A percentile compares a stretch with the other conserved stretches of the same genome.
These are phyloP conservation scores for Anastatus disparis DNA, from an alignment of 1,140 invertebrate species.

Conservation along the genomic window DNA sequence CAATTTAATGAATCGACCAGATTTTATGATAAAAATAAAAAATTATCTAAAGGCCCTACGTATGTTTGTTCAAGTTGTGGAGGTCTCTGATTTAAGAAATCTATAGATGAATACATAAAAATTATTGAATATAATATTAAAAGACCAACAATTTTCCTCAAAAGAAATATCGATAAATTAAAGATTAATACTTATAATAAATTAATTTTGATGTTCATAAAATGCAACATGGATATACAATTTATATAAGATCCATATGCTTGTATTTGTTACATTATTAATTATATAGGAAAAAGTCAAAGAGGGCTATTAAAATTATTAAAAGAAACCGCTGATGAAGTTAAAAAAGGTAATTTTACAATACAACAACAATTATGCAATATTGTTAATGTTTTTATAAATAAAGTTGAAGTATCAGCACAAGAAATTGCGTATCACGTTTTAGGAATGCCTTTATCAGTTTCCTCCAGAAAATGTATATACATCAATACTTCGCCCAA, in stretches of 20 bases:
- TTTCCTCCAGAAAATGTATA: too few species aligned
- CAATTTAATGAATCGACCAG: too few species aligned
- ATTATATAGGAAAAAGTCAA: slow-evolving; percentile 29
- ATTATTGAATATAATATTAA: background rate
- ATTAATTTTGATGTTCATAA: slow-evolving; percentile 16
- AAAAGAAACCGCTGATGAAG: slow-evolving; percentile 4
- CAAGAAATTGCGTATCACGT: slow-evolving; percentile 14
- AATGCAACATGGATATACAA: too few species aligned
- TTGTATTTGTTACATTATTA: too few species aligned
- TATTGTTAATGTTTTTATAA: slow-evolving; percentile 16
- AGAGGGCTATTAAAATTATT: slow-evolving; percentile 7
- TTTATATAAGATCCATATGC: too few species aligned
- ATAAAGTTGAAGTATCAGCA: slow-evolving; percentile 16
- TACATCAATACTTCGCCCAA: background rate
- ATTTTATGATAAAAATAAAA: too few species aligned
- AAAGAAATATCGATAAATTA: slow-evolving; percentile 26
- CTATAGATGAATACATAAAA: background rate
- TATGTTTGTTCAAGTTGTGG: too few species aligned
- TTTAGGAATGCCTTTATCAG: slow-evolving; percentile 7
- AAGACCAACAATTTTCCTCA: slow-evolving; percentile 27
- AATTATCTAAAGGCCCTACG: too few species aligned
- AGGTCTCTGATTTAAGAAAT: too few species aligned
- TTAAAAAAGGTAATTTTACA: too few species aligned
- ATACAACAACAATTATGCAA: slow-evolving; percentile 21
- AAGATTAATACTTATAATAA: slow-evolving; percentile 40